Percentiles rank a stretch among this genome's conserved stretches.
phyloP scores from a whole-genome alignment of 1,140 invertebrate genomes.

The Pinna nobilis region DNA sequence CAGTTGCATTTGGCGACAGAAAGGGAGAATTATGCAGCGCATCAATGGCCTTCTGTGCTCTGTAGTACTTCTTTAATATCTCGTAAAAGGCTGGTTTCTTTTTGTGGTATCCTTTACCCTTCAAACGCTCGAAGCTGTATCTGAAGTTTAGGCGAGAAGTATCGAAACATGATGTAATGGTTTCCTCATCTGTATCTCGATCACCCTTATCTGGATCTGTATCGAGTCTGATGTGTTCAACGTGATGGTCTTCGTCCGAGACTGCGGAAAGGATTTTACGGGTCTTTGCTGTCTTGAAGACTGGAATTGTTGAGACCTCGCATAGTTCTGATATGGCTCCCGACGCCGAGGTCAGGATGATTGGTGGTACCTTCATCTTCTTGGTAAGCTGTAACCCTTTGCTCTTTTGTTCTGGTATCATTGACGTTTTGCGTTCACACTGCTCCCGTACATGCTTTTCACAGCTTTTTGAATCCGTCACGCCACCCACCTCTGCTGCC shows the following conservation, averaged over 20 bases:
- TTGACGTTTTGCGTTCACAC: neutral
- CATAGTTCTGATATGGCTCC: too few relatives aligned
- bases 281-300: too few relatives aligned
- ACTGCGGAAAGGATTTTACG: too few relatives aligned
- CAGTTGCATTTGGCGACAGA: neutral
- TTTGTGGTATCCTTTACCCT: constrained; percentile 15
- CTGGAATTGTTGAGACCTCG: too few relatives aligned
- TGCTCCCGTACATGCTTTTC: constrained; percentile 24
- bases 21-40: neutral
- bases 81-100: constrained; percentile 43
- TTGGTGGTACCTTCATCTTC: constrained; percentile 5
- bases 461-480: constrained; percentile 29
- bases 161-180: constrained; percentile 21
- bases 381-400: neutral
- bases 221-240: constrained; percentile 1
- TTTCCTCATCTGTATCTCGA: neutral
- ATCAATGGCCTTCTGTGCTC: constrained; percentile 28
- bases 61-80: constrained; percentile 42
- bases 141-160: constrained; percentile 33
- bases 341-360: neutral
- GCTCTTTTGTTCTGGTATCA: neutral
- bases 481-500: constrained; percentile 23
- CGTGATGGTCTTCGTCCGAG: too few relatives aligned
- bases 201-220: constrained; percentile 7
- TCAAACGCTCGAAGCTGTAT: constrained; percentile 44